Percentiles rank a stretch among this genome's conserved stretches.
These are phyloP conservation scores for Chlorocebus sabaeus DNA, from an alignment of 2,113 vertebrate species.

Conservation along the genomic window DNA sequence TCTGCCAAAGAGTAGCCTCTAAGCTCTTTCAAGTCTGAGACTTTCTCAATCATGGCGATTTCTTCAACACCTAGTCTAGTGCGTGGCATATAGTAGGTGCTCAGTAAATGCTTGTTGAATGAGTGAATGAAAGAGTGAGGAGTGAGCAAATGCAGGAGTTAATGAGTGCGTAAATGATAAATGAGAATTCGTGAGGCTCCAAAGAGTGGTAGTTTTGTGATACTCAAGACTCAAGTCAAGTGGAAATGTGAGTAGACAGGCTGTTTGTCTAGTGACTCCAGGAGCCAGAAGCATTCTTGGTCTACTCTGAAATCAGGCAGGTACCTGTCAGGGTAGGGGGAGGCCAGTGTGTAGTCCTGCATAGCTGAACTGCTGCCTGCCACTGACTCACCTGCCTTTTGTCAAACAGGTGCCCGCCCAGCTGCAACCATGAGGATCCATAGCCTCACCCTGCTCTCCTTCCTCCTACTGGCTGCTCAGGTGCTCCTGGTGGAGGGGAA, in stretches of 20 bases:
- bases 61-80: background rate
- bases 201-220: background rate
- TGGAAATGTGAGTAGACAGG: background rate
- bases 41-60: background rate
- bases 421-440: conserved; percentile 81
- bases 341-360: background rate
- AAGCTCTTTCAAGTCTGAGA: background rate
- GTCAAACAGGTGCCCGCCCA: conserved; percentile 61
- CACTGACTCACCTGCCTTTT: conserved; percentile 38
- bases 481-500: conserved; percentile 78
- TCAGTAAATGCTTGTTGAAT: background rate
- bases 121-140: background rate
- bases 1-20: background rate
- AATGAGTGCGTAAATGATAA: background rate
- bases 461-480: conserved; percentile 83
- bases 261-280: background rate
- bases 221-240: background rate
- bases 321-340: background rate
- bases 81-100: too few species aligned
- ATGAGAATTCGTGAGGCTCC: background rate
- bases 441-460: conserved; percentile 81
- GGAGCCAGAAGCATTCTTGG: background rate
- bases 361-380: background rate
- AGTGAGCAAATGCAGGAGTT: background rate
- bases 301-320: background rate